These are phyloP conservation scores for Cladopsammia gracilis DNA, from an alignment of 64 coral and sea anemone genomes.

Conservation along the genomic window DNA sequence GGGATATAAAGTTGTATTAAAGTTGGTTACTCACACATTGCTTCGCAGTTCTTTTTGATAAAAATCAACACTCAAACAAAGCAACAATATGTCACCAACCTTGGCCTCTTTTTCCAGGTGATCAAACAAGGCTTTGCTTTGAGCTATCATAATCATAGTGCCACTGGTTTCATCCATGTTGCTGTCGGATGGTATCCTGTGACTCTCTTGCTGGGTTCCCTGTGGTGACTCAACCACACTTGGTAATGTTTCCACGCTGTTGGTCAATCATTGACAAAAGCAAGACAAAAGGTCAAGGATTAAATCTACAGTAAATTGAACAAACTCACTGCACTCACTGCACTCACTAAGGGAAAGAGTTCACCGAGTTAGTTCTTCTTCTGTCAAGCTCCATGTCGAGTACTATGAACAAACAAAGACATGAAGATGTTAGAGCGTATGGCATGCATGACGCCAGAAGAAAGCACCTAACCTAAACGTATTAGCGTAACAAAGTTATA, in stretches of 20 bases:
- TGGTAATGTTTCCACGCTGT: constrained; percentile 4
- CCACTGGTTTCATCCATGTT: constrained; percentile 49
- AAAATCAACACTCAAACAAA: neutral
- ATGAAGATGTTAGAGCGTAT: neutral
- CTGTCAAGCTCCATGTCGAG: constrained; percentile 38
- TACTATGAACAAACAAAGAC: neutral
- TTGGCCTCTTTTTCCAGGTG: constrained; percentile 37
- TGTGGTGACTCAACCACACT: constrained; percentile 5
- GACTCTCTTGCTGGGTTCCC: neutral
- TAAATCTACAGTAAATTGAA: neutral
- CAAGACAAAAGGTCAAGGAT: neutral
- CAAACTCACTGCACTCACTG: neutral
- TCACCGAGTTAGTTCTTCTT: constrained; percentile 12
- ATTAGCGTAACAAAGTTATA: too few species aligned
- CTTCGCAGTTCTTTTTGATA: too few species aligned
- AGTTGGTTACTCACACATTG: too few species aligned
- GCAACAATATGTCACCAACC: neutral
- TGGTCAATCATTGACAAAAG: neutral
- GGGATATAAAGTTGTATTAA: too few species aligned
- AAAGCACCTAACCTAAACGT: too few species aligned
- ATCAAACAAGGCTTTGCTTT: constrained; percentile 51
- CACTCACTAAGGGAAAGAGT: constrained; percentile 17
- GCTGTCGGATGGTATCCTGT: neutral
- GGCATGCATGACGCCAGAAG: too few species aligned
- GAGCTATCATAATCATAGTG: constrained; percentile 45